Conservation (phyloP, 2,888 invertebrate species). For the Sinohyriopsis cumingii region DNA sequence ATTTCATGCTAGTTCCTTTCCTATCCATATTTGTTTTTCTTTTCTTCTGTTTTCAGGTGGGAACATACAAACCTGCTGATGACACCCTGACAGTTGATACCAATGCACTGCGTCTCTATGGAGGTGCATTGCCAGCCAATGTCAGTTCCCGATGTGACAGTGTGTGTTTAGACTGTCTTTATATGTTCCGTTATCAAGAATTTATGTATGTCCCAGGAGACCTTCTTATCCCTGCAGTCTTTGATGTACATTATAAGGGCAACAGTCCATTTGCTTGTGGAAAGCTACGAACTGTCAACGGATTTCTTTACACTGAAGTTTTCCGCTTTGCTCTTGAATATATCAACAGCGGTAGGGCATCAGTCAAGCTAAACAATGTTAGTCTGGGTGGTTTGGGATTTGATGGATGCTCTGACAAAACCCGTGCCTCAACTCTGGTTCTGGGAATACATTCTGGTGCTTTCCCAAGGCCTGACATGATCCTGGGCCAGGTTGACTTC, state of each 20-base stretch:
- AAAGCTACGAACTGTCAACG: slow-evolving; percentile 45
- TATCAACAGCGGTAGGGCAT: slow-evolving; percentile 50
- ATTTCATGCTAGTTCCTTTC: not conserved
- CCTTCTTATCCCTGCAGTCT: slow-evolving; percentile 59
- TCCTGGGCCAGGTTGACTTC: slow-evolving; percentile 23
- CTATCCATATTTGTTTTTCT: not conserved
- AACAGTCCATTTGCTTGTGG: slow-evolving; percentile 57
- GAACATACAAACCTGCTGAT: slow-evolving; percentile 35
- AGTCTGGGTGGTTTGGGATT: slow-evolving; percentile 61
- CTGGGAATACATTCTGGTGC: slow-evolving; percentile 53
- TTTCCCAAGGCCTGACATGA: slow-evolving; percentile 29
- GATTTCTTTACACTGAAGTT: slow-evolving; percentile 63
- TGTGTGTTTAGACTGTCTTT: slow-evolving; percentile 61
- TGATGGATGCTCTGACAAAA: slow-evolving; percentile 60
- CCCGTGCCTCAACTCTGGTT: slow-evolving; percentile 52
- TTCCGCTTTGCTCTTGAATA: slow-evolving; percentile 58
- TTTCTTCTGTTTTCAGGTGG: slow-evolving; percentile 33
- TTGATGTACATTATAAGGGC: slow-evolving; percentile 61
- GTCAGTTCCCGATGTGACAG: slow-evolving; percentile 45
- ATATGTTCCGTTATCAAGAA: slow-evolving; percentile 55
- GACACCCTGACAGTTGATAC: slow-evolving; percentile 26
- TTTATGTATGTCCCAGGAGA: slow-evolving; percentile 60
- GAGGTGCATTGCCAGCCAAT: slow-evolving; percentile 5
- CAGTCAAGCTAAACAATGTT: slow-evolving; percentile 45
- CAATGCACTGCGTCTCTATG: slow-evolving; percentile 22